Evolutionary conservation across 2,113 vertebrate species (phyloP), one percentile per base, ranked within the genome.

Genomic region (Heliornis fulica): DNA sequence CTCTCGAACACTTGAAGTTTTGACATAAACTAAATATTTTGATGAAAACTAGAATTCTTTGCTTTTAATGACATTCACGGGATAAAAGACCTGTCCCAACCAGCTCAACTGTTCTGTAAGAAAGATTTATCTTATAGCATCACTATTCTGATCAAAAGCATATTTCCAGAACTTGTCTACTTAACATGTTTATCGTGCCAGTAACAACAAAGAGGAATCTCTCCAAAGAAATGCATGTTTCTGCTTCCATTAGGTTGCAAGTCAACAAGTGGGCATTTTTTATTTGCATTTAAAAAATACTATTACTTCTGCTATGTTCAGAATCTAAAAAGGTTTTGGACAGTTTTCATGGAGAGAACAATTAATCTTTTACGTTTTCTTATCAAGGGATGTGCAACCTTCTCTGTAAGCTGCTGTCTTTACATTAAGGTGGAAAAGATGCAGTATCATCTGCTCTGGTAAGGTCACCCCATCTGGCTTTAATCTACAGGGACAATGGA

Each of bases 1-100:
- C 51, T 92, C 72, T 79, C 10, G 0, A 78, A 83, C 72, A 56
- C 89, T 83, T 51, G 18, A 57, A 87, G 63, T 65, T 75, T 80
- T 83, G 86, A 89, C 72, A 56, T 50, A 76, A 92, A 66, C 57
- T 66, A 83, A 83, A 93, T 84, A 90, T 93, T 95, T 80, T 79
- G 87, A 83, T 71, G 79, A 76, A 90, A 90, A 81, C 43, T 38
- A 19, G 32, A 86, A 71, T 75, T 63, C 74, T 90, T 83, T 51
- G 21, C 63, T 77, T 68, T 76, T 71, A 68, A 34, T 66, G 83
- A 43, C 72, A 76, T 83, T 65, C 46, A 38, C 10, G 14, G 61
- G 41, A 84, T 79, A 90, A 95, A 75, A 87, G 66, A 66, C 43
- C 50, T 28, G 20, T 75, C 86, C 77, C 68, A 53, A 72, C 31